Evolutionary conservation across 2,113 vertebrate genomes (phyloP).

Genomic region (Prionailurus bengalensis): DNA sequence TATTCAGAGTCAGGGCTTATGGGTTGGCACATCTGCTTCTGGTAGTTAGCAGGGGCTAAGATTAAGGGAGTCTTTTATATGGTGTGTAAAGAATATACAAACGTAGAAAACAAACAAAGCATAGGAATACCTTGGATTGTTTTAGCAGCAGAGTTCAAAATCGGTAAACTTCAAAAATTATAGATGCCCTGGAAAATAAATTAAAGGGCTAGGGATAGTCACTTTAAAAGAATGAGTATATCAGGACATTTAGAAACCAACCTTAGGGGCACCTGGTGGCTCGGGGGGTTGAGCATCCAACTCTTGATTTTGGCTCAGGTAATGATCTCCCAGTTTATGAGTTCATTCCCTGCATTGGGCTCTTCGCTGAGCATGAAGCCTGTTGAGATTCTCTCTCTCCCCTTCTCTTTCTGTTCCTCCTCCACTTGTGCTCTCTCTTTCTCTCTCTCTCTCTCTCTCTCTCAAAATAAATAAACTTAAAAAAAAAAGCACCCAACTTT

Average conservation of each 20-base stretch:
- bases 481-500: background rate
- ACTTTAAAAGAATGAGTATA: background rate
- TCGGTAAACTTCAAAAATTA: slow-evolving; percentile 42
- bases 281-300: too few relatives aligned
- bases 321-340: too few relatives aligned
- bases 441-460: too few relatives aligned
- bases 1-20: background rate
- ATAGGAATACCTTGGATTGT: background rate
- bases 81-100: background rate
- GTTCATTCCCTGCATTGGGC: too few relatives aligned
- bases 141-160: slow-evolving; percentile 52
- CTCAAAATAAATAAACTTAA: too few relatives aligned
- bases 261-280: background rate
- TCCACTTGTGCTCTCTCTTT: too few relatives aligned
- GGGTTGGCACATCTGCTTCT: background rate
- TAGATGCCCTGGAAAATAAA: slow-evolving; percentile 22
- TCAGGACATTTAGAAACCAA: background rate
- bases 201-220: slow-evolving; percentile 9
- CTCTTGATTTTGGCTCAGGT: too few relatives aligned
- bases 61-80: background rate
- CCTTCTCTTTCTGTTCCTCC: too few relatives aligned
- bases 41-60: background rate
- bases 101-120: background rate
- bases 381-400: too few relatives aligned
- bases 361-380: too few relatives aligned